Base-by-base conservation (phyloP, 2,797 vertebrate genomes). In the Agapornis canus region DNA sequence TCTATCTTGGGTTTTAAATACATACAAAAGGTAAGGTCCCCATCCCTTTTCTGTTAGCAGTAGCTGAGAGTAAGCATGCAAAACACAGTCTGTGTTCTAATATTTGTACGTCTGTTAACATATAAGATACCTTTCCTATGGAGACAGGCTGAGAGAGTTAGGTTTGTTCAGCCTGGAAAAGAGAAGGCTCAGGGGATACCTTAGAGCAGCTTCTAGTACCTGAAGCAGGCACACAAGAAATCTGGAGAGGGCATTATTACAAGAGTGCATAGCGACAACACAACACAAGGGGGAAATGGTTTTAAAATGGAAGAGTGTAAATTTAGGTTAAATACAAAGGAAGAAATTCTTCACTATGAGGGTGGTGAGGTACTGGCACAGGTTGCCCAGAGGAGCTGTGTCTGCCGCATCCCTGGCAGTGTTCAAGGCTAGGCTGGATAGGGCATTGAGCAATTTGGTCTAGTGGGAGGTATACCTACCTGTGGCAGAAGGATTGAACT, bases 1-100 rank as follows among this genome's bases (percentile, higher is more conserved):
- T 87, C 97, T 99, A 6, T 99, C 98, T 1, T 99, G 99, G 99
- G 99, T 99, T 82, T 98, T 99, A 43, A 99, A 99, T 97, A 99
- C 99, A 0, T 99, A 99, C 43, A 98, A 98, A 60, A 99, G 99
- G 99, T 99, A 97, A 96, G 82, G 23, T 54, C 16, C 4, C 5
- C 18, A 54, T 37, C 8, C 31, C 17, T 35, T 22, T 56, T 64
- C 69, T 65, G 1, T 61, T 65, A 69, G 31, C 11, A 39, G 0
- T 27, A 37, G 32, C 23, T 87, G 66, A 76, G 42, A 57, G 31
- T 43, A 49, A 57, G 63, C 10, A 5, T 43, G 5, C n/a, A 61
- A 77, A 80, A 26, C n/a, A 31, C 7, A 9, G 19, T 37, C 60
- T 17, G 13, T 43, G 19, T 35, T 6, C 37, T 47, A 72, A 5